Base-by-base conservation (phyloP, 2,113 vertebrate genomes). In the Silurus glanis region DNA sequence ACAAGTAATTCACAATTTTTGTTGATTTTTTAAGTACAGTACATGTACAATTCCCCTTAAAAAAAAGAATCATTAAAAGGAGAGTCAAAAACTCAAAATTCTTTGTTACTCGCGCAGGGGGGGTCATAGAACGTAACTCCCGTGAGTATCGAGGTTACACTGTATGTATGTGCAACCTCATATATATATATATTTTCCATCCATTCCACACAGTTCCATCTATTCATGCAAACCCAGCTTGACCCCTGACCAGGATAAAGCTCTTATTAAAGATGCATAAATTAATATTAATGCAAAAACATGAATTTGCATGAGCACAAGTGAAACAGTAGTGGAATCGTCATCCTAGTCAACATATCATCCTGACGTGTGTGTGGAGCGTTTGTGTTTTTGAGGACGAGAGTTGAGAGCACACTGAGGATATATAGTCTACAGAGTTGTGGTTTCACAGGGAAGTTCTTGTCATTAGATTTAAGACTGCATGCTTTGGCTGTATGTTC, bases 381-480 rank as follows among this genome's bases (percentile, higher is more conserved):
- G 13, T 10, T 75, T 49, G 37, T 47, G 56, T 51, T 51, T 58
- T 59, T 72, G 16, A n/a, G 37, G 25, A 83, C 4, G 55, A 59
- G 55, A 16, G 67, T 47, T 61, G 55, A 49, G n/a, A 51, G 67
- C 37, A 59, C 45, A 56, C n/a, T 2, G 55, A 47, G 10, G 61
- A 86, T 81, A 81, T 61, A 81, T 47, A 61, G 66, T 55, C 37
- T 37, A 3, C 74, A 49, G 75, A 66, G 84, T 62, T 49, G 83
- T 45, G 58, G 87, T 85, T 82, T 78, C 23, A 17, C 80, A 64
- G 61, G 55, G 37, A 59, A 85, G 74, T 74, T 82, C 58, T 64
- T n/a, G 56, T 74, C 66, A 8, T 67, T 78, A 87, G 85, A 74
- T 83, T 89, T 83, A 83, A 83, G 74, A 59, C 88, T 83, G 81